Evolutionary conservation across 2,888 invertebrate species (phyloP).

Genomic region (Cremastinae sp.): DNA sequence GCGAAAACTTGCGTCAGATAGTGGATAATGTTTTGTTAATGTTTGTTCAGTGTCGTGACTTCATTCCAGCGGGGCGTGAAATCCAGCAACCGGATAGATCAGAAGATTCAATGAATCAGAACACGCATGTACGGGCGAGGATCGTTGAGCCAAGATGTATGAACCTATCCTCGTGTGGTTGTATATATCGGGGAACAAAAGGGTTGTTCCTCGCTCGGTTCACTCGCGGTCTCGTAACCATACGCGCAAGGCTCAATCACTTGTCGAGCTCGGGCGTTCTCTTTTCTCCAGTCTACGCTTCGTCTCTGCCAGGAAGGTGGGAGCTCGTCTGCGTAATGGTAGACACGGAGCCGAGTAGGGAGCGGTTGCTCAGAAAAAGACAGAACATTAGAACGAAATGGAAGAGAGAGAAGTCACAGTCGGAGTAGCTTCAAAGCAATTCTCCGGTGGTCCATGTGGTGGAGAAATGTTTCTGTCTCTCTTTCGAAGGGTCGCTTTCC

Average conservation of each 20-base stretch:
- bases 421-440: slow-evolving; percentile 57
- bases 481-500: slow-evolving; percentile 40
- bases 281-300: slow-evolving; percentile 32
- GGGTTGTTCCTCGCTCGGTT: slow-evolving; percentile 47
- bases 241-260: slow-evolving; percentile 39
- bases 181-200: slow-evolving; percentile 41
- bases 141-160: slow-evolving; percentile 47
- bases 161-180: slow-evolving; percentile 42
- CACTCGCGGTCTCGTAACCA: slow-evolving; percentile 44
- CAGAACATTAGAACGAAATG: slow-evolving; percentile 42
- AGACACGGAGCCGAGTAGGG: slow-evolving; percentile 48
- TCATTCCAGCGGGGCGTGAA: slow-evolving; percentile 40
- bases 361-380: slow-evolving; percentile 76
- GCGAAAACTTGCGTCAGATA: slow-evolving; percentile 17
- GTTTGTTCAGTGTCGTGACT: slow-evolving; percentile 66
- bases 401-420: slow-evolving; percentile 27
- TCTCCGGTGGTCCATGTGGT: slow-evolving; percentile 40
- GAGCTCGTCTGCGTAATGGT: slow-evolving; percentile 17
- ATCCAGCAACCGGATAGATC: slow-evolving; percentile 43
- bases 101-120: slow-evolving; percentile 69
- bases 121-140: slow-evolving; percentile 55
- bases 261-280: slow-evolving; percentile 30
- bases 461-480: slow-evolving; percentile 10
- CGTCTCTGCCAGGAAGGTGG: neutral
- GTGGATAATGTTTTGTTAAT: slow-evolving; percentile 62